Base-by-base conservation (phyloP, 2,797 vertebrate genomes). In the Lophotriccus pileatus region DNA sequence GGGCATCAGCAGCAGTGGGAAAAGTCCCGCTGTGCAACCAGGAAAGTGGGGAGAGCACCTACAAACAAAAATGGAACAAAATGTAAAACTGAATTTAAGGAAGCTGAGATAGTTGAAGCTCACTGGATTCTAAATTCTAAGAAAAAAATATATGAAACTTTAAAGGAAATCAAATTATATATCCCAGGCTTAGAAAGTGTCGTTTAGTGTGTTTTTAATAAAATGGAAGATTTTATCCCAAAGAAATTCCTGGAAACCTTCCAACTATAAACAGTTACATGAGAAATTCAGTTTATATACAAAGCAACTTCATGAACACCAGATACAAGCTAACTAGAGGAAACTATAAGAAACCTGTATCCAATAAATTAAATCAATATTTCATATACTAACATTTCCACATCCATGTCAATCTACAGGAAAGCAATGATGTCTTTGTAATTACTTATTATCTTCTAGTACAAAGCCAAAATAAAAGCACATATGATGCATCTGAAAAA, bases 1-100 rank as follows among this genome's bases (percentile, higher is more conserved):
- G 74, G 76, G 72, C 92, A 95, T n/a, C 94, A 93, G 93, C 89
- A 96, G 66, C 95, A 96, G 94, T 73, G 96, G 72, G 95, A 93
- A 86, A 96, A 94, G 64, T 64, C 94, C 96, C 96, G 96, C 96
- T 85, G 88, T 92, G 94, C 82, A 92, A 90, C 55, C 89, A 92
- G 84, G 62, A 66, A 92, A 90, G 79, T 56, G 43, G 62, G 87
- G 52, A 87, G 84, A 90, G 69, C 74, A 97, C 96, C 97, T 97
- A 94, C 53, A 88, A 96, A 96, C 55, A 95, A 94, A 94, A 96
- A 91, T 3, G 28, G 49, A 88, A 96, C 22, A 92, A 66, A 86
- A 95, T 91, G 55, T 82, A 81, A 87, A 94, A 91, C 77, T 87
- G 87, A 92, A 76, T 79, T 84, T 66, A 80, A 94, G 49, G 79